A percentile compares a stretch with the other conserved stretches of the same genome.
Evolutionary conservation across 2,888 invertebrate species (phyloP).

Genomic region (Melipona bicolor): DNA sequence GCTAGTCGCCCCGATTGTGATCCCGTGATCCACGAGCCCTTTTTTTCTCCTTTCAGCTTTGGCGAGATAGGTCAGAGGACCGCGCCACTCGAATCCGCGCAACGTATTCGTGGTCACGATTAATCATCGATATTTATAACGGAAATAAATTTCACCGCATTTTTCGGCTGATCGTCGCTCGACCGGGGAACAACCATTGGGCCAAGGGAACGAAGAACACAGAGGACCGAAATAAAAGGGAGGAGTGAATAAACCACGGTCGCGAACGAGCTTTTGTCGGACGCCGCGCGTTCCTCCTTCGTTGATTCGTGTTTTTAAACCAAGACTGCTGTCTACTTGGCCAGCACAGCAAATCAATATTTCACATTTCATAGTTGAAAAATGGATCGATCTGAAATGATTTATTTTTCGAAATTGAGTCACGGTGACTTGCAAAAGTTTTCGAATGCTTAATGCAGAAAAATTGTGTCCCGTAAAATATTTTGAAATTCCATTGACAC

Average conservation of each 20-base stretch:
- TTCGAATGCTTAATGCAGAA: background rate
- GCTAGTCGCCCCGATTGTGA: slow-evolving; percentile 25
- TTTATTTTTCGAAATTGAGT: background rate
- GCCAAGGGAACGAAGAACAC: slow-evolving; percentile 9
- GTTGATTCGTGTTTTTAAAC: background rate
- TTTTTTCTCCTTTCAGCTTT: slow-evolving; percentile 30
- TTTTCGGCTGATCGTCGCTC: slow-evolving; percentile 38
- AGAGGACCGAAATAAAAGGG: slow-evolving; percentile 2
- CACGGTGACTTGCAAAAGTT: background rate
- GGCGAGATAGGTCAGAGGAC: slow-evolving; percentile 36
- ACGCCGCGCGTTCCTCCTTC: background rate
- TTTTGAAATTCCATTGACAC: too few species aligned
- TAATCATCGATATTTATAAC: slow-evolving; percentile 66
- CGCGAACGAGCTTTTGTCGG: slow-evolving; percentile 15
- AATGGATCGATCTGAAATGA: background rate
- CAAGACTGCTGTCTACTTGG: too few species aligned
- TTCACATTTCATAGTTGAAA: background rate
- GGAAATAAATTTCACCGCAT: slow-evolving; percentile 56
- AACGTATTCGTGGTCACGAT: slow-evolving; percentile 55
- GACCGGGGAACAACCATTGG: slow-evolving; percentile 11
- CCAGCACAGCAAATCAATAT: too few species aligned
- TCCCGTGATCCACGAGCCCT: slow-evolving; percentile 31
- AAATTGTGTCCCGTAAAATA: background rate
- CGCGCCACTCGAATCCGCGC: slow-evolving; percentile 48
- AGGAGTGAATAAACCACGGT: background rate